Evolutionary conservation across 2,797 vertebrate genomes (phyloP).

Genomic region (Pampus argenteus): DNA sequence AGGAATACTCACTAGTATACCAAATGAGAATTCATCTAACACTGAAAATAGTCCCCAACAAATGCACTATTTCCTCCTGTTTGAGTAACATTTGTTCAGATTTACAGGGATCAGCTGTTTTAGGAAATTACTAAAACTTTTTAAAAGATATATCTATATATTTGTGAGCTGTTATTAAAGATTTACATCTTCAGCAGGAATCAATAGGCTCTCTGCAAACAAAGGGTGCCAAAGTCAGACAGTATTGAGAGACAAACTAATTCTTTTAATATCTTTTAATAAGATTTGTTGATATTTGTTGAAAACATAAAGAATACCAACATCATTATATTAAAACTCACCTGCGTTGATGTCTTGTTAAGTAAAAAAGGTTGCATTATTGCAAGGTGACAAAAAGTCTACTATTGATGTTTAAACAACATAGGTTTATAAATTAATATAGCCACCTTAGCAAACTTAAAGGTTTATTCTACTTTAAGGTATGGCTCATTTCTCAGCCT

Average conservation of each 20-base stretch:
- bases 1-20: too few relatives aligned
- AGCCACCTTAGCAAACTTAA: not conserved
- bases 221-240: too few relatives aligned
- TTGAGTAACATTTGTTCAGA: too few relatives aligned
- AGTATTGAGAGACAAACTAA: not conserved
- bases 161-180: not conserved
- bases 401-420: conserved; percentile 5
- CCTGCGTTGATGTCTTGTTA: not conserved
- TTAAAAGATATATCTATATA: not conserved
- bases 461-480: not conserved
- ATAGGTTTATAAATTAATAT: conserved; percentile 12
- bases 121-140: not conserved
- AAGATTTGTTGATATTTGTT: not conserved
- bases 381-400: not conserved
- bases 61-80: not conserved
- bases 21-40: too few relatives aligned
- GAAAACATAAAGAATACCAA: too few relatives aligned
- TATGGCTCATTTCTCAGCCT: not conserved
- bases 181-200: not conserved
- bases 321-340: not conserved
- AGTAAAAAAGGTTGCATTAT: not conserved
- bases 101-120: too few relatives aligned
- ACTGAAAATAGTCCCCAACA: not conserved
- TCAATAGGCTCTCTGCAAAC: too few relatives aligned
- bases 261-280: not conserved